Evolutionary conservation across 2,888 invertebrate species (phyloP).

Genomic region (Cacoxenus indagator): DNA sequence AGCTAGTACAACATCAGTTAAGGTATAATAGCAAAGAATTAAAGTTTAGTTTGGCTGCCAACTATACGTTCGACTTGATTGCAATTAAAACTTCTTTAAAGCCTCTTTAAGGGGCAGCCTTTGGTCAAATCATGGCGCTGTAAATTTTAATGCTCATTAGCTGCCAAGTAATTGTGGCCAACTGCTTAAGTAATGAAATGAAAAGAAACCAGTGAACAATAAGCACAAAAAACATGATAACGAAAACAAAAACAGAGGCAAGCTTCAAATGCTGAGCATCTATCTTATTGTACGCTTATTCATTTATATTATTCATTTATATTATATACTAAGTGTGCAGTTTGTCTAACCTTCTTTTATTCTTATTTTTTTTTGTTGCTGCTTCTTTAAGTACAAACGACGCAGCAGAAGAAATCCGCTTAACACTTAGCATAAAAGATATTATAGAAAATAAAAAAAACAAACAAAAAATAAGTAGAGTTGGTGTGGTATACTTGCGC

Average conservation of each 20-base stretch:
- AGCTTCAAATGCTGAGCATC: neutral
- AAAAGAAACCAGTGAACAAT: neutral
- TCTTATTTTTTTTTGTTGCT: neutral
- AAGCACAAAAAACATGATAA: neutral
- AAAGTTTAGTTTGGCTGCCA: neutral
- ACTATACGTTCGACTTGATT: neutral
- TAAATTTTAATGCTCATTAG: neutral
- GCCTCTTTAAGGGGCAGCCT: neutral
- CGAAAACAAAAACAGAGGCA: neutral
- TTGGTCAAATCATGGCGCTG: neutral
- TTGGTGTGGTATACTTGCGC: neutral
- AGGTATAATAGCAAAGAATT: too few species aligned
- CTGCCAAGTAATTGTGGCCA: constrained; percentile 15
- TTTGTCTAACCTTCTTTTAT: neutral
- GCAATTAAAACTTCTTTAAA: neutral
- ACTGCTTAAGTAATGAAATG: constrained; percentile 17
- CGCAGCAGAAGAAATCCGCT: constrained; percentile 9
- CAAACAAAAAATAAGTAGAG: neutral
- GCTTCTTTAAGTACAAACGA: constrained; percentile 3
- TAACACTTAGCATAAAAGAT: neutral
- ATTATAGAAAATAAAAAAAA: constrained; percentile 4
- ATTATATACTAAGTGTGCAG: neutral
- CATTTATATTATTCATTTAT: constrained; percentile 10
- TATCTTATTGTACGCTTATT: constrained; percentile 20
- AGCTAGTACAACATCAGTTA: too few species aligned